Evolutionary conservation across 2,888 invertebrate genomes (phyloP).

Genomic region (Polydrusus cervinus): DNA sequence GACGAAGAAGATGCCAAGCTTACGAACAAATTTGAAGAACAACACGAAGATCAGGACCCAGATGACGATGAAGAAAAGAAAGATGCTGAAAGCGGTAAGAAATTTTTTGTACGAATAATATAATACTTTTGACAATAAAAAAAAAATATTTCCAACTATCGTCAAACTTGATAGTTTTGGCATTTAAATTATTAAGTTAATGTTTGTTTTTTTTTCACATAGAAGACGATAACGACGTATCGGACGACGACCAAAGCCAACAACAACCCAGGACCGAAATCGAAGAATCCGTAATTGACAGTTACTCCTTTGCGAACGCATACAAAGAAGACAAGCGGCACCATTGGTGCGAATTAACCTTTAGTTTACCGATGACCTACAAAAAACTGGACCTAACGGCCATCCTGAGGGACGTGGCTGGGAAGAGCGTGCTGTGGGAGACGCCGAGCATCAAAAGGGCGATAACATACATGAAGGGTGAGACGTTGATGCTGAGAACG

Average conservation of each 20-base stretch:
- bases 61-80: constrained; percentile 71
- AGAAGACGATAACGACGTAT: constrained; percentile 27
- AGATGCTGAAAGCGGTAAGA: constrained; percentile 73
- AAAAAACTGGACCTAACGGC: constrained; percentile 85
- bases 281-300: constrained; percentile 66
- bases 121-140: no score
- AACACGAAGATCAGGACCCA: constrained; percentile 73
- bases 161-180: no score
- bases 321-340: constrained; percentile 86
- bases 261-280: constrained; percentile 62
- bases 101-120: neutral
- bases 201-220: neutral
- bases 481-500: constrained; percentile 84
- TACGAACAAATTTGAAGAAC: constrained; percentile 66
- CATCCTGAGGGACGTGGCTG: constrained; percentile 81
- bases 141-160: no score
- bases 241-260: neutral
- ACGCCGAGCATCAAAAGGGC: constrained; percentile 88
- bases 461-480: constrained; percentile 83
- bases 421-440: constrained; percentile 85
- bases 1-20: constrained; percentile 74
- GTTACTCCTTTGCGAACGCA: constrained; percentile 67
- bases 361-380: constrained; percentile 76
- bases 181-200: no score
- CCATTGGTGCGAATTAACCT: constrained; percentile 89